Evolutionary conservation across 2,113 vertebrate genomes (phyloP).

Genomic region (Pionites leucogaster): DNA sequence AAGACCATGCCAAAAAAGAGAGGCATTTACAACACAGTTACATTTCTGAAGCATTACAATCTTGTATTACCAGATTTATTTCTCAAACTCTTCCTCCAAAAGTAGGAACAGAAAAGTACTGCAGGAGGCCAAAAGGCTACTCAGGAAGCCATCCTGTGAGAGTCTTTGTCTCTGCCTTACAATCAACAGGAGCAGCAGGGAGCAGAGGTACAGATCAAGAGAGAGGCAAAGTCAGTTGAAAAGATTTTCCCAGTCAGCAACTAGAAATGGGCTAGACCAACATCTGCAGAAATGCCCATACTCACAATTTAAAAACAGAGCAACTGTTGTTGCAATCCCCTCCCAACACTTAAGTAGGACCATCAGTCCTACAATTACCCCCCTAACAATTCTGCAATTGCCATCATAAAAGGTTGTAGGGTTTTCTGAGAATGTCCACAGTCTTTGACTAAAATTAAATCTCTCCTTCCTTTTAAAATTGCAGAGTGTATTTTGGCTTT

Average conservation of each 20-base stretch:
- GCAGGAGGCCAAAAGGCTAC: neutral
- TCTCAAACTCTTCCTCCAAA: neutral
- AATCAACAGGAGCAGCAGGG: accelerated
- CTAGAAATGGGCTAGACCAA: neutral
- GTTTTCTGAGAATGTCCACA: accelerated
- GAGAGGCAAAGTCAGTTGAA: neutral
- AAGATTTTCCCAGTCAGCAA: neutral
- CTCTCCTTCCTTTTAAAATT: neutral
- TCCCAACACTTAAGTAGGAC: neutral
- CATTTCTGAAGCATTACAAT: neutral
- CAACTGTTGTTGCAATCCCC: accelerated
- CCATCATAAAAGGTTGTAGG: no score
- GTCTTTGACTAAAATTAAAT: neutral
- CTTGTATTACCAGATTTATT: neutral
- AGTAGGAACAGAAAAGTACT: neutral
- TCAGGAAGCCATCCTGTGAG: neutral
- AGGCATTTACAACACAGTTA: neutral
- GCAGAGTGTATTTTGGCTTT: neutral
- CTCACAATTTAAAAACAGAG: neutral
- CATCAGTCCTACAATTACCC: neutral
- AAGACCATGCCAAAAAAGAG: neutral
- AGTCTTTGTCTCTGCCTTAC: neutral
- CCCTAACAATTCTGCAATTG: neutral
- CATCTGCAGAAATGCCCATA: neutral
- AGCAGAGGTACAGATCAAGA: neutral